These are phyloP conservation scores for Porites divaricata DNA, from an alignment of 92 coral and sea anemone species.

Conservation along the genomic window DNA sequence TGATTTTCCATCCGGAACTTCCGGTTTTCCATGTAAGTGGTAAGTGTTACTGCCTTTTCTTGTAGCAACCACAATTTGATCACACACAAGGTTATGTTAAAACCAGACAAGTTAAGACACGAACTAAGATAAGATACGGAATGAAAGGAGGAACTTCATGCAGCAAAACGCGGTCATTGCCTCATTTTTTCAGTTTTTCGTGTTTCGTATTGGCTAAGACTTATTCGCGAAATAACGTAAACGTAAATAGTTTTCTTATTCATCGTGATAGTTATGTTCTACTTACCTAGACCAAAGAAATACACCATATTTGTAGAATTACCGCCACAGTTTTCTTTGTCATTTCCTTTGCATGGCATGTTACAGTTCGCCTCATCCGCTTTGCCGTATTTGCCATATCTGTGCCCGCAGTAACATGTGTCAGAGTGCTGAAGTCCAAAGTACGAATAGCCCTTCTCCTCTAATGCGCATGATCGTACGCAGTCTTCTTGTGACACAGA, in stretches of 20 bases:
- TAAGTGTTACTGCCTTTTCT: too few species aligned
- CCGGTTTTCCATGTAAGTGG: too few species aligned
- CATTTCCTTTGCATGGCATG: conserved; percentile 87
- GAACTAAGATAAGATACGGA: too few species aligned
- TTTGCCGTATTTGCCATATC: conserved; percentile 89
- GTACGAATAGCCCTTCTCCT: conserved; percentile 90
- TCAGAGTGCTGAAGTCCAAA: conserved; percentile 94
- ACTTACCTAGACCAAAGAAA: conserved; percentile 94
- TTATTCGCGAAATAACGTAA: too few species aligned
- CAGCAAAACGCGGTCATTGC: too few species aligned
- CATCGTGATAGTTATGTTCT: background rate
- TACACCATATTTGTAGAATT: conserved; percentile 86
- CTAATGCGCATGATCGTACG: conserved; percentile 95
- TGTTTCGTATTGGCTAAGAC: too few species aligned
- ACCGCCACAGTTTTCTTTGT: conserved; percentile 98
- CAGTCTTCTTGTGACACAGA: conserved; percentile 91
- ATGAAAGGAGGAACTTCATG: too few species aligned
- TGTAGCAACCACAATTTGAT: too few species aligned
- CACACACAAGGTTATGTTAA: too few species aligned
- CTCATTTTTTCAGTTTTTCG: too few species aligned
- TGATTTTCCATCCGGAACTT: too few species aligned
- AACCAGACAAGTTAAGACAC: too few species aligned
- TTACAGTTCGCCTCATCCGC: conserved; percentile 83
- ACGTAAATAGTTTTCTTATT: background rate
- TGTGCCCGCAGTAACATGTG: conserved; percentile 95